Conservation (phyloP, 2,888 invertebrate species). For the Hermaeophaga mercurialis region DNA sequence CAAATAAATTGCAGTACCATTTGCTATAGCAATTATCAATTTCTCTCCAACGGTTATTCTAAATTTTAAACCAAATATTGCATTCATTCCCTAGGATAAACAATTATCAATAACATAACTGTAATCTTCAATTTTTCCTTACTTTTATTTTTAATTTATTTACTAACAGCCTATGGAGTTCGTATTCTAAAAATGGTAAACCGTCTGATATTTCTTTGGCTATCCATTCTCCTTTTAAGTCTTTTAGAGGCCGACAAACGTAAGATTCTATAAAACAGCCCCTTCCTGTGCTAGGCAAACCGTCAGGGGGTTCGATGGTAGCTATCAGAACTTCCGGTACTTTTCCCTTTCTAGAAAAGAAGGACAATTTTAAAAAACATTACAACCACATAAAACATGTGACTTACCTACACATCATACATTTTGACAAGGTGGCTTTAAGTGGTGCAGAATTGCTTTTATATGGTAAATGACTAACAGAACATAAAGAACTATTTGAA, state of each 20-base stretch:
- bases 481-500: slow-evolving; percentile 39
- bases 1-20: slow-evolving; percentile 83
- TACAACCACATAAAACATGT: background rate
- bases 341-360: slow-evolving; percentile 70
- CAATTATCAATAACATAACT: background rate
- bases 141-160: slow-evolving; percentile 86
- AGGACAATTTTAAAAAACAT: no score
- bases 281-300: slow-evolving; percentile 73
- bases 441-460: slow-evolving; percentile 73
- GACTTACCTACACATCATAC: slow-evolving; percentile 71
- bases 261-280: slow-evolving; percentile 74
- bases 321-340: slow-evolving; percentile 91
- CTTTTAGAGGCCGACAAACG: slow-evolving; percentile 77
- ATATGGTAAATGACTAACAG: slow-evolving; percentile 83
- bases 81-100: slow-evolving; percentile 77
- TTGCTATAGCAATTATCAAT: slow-evolving; percentile 85
- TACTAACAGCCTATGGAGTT: slow-evolving; percentile 86
- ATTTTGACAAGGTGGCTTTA: slow-evolving; percentile 73
- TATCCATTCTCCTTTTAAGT: slow-evolving; percentile 80
- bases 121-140: background rate
- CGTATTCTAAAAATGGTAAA: slow-evolving; percentile 94
- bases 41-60: slow-evolving; percentile 80
- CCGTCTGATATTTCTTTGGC: slow-evolving; percentile 95
- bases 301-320: slow-evolving; percentile 84
- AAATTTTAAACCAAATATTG: slow-evolving; percentile 83